These are phyloP conservation scores for Chloroceryle inda DNA, from an alignment of 2,797 vertebrate species.

Conservation along the genomic window DNA sequence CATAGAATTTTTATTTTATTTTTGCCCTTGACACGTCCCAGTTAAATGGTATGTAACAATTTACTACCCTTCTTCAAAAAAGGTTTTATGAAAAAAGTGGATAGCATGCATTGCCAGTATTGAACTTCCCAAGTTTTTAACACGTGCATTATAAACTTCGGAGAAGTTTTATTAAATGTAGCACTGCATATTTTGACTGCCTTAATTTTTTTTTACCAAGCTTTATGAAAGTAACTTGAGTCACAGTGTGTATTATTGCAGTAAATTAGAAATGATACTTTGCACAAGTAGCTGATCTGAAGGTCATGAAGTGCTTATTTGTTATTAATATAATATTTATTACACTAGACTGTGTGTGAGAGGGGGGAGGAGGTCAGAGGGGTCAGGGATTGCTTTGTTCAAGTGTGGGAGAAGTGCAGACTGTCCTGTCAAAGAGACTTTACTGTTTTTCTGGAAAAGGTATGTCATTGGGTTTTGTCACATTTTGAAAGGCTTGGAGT, in stretches of 20 bases:
- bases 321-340: neutral
- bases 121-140: neutral
- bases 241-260: neutral
- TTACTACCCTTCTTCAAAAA: neutral
- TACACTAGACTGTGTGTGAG: neutral
- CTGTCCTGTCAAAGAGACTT: neutral
- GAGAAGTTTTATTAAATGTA: neutral
- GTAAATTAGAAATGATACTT: neutral
- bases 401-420: neutral
- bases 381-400: neutral
- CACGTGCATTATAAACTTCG: neutral
- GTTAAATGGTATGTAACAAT: neutral
- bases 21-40: neutral
- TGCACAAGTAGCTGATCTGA: neutral
- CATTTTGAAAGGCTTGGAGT: neutral
- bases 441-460: neutral
- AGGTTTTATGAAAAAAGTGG: neutral
- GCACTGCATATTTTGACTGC: neutral
- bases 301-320: neutral
- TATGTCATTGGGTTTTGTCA: neutral
- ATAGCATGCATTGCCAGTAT: rapidly evolving
- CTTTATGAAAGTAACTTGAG: neutral
- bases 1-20: neutral
- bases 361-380: neutral
- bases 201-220: neutral